Evolutionary conservation across 2,797 vertebrate genomes (phyloP).

Genomic region (Avahi laniger): DNA sequence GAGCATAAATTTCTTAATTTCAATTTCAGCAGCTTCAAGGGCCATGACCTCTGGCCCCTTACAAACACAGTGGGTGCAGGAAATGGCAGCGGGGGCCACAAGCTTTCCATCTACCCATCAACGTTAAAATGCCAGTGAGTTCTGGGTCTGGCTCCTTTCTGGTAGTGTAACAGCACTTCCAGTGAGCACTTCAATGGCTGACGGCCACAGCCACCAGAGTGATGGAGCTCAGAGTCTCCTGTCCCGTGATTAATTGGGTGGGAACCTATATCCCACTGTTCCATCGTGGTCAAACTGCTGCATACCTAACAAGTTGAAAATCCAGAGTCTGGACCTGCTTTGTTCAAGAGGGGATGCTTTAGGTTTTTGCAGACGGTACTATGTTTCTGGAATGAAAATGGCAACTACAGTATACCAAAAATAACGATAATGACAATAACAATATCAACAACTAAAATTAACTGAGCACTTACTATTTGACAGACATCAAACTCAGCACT

Average conservation of each 20-base stretch:
- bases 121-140: background rate
- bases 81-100: background rate
- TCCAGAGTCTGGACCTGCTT: background rate
- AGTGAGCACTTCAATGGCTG: background rate
- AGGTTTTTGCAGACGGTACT: background rate
- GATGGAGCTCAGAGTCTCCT: background rate
- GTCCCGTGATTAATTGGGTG: background rate
- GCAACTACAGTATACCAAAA: background rate
- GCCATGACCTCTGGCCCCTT: background rate
- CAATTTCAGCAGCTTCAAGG: background rate
- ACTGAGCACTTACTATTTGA: background rate
- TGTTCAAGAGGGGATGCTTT: background rate
- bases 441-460: background rate
- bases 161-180: background rate
- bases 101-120: background rate
- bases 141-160: background rate
- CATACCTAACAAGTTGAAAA: background rate
- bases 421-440: background rate
- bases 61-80: background rate
- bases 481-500: background rate
- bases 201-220: background rate
- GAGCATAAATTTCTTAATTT: background rate
- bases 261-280: background rate
- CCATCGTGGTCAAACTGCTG: background rate
- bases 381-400: constrained; percentile 27